Conservation (phyloP, 2,113 vertebrate species). For the Origma solitaria region DNA sequence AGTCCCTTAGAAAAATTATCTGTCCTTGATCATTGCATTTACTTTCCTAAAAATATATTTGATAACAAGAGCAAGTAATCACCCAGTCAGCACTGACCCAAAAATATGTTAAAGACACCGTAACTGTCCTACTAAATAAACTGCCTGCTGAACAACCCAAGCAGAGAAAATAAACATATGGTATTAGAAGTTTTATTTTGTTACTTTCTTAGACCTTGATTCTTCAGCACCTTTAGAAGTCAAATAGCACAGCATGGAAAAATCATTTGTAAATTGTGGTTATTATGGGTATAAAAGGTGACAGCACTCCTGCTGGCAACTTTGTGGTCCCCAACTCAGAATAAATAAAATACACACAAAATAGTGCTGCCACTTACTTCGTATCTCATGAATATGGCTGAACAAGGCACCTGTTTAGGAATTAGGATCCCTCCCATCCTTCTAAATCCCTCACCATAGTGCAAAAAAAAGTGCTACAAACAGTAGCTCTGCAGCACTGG, state of each 20-base stretch:
- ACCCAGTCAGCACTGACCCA: background rate
- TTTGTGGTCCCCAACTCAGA: background rate
- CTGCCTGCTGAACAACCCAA: background rate
- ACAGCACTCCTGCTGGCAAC: background rate
- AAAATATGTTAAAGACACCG: background rate
- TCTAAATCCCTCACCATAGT: background rate
- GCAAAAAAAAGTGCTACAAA: background rate
- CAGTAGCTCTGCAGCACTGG: background rate
- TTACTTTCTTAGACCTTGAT: background rate
- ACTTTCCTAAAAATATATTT: background rate
- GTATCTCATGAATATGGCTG: background rate
- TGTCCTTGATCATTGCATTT: background rate
- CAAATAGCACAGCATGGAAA: background rate
- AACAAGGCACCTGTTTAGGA: background rate
- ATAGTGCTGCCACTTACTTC: background rate
- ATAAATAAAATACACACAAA: background rate
- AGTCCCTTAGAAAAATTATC: background rate
- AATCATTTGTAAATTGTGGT: background rate
- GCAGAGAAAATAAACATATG: background rate
- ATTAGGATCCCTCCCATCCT: background rate
- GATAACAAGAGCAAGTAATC: background rate
- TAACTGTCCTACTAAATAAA: background rate
- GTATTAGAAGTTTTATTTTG: background rate
- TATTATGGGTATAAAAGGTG: background rate
- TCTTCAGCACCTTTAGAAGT: background rate